Base-by-base conservation (phyloP, 2,113 vertebrate species). In the Rhynchomys soricoides region DNA sequence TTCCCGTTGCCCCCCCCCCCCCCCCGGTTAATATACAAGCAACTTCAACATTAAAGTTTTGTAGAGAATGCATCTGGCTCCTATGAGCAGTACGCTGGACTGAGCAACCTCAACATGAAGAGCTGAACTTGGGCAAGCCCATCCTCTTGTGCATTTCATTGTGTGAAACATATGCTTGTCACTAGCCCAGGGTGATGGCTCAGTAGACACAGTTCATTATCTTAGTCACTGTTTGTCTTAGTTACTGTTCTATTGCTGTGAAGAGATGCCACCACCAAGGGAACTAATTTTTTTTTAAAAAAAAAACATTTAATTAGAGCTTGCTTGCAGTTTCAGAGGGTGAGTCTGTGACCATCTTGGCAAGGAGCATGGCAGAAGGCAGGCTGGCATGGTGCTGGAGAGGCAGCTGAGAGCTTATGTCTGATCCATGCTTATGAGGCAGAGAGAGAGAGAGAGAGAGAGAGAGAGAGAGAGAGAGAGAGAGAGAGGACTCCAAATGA, bases 31-130 rank as follows among this genome's bases (percentile, higher is more conserved):
- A 74, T 78, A 82, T 40, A 55, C 34, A 97, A 94, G 16, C 68
- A 91, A 96, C 81, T 57, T 89, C 74, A 93, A 70, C 73, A 62
- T 97, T 68, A 95, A 86, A n/a, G 82, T 91, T 95, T 64, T 73
- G 52, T 48, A 82, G 55, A 82, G 71, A 86, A 90, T 17, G 26
- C 52, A 64, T 45, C 4, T 9, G 52, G 4, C 55, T n/a, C 31
- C 48, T 87, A 57, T 75, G 9, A 89, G 48, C 13, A 34, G 66
- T 45, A 74, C 55, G n/a, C 43, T 10, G 64, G 26, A 3, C 24
- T 71, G 43, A 64, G 22, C 19, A 43, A 16, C 74, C 55, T 43
- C 29, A 7, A 12, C 40, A 43, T 29, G 55, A 12, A 81, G 29
- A 87, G 55, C 48, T 70, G 43, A 48, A 73, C 16, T 75, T 43